Base-by-base conservation (phyloP, 2,797 vertebrate genomes). In the Lepilemur ruficaudatus region DNA sequence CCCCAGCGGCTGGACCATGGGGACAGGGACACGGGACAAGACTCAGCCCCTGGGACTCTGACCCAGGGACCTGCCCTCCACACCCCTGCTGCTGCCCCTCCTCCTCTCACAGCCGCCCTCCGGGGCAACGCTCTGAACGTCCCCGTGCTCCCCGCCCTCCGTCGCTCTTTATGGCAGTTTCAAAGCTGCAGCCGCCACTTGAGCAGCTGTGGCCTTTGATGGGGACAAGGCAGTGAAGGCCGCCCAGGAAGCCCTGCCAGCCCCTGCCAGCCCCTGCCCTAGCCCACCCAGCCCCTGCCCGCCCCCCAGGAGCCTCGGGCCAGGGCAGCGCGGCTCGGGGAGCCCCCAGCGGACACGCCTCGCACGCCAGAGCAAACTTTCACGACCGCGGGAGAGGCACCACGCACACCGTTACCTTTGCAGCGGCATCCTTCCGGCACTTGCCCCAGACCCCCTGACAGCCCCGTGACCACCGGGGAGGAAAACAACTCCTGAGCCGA, bases 361-460 rank as follows among this genome's bases (percentile, higher is more conserved):
- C 93, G 28, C 96, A 94, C 98, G 93, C 97, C 93, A 87, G 95
- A 98, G 98, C 97, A 98, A 99, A 98, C 98, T 99, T 98, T 98
- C 95, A 88, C 93, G 93, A 95, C 94, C 96, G 23, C 97, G 98
- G 96, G 82, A 96, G 93, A 96, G 95, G 96, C 97, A 94, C 97
- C 96, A 78, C 94, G 92, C 98, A 96, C 93, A 96, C 97, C 83
- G 94, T 97, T 98, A 98, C 98, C 98, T 98, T 93, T 96, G 97
- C 98, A 96, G 98, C 98, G 73, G 98, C 98, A 98, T 98, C 98
- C 97, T 98, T 96, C 98, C 98, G 97, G 98, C 98, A 97, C 98
- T 96, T 97, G 95, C 90, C 96, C 95, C 85, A n/a, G 87, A 80
- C 86, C 96, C 96, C 95, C n/a, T 23, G 89, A 30, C 59, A 73